phyloP scores from a whole-genome alignment of 2,797 vertebrate genomes.

The Lophura swinhoii region DNA sequence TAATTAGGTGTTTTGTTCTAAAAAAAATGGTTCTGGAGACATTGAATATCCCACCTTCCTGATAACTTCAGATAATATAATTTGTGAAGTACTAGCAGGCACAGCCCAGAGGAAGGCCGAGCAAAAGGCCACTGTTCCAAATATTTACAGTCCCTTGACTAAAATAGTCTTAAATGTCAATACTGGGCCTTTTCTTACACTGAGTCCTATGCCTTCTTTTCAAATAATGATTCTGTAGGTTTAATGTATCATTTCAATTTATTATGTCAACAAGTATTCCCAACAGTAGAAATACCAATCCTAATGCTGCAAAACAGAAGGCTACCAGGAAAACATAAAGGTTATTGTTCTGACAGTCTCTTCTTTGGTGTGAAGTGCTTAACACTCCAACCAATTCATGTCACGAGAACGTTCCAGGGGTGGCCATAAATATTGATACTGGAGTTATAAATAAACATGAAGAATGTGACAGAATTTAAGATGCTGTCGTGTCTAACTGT shows the following conservation, averaged over 20 bases:
- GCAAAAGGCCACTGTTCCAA: neutral
- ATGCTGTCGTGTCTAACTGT: neutral
- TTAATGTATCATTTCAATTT: neutral
- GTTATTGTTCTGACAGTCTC: constrained; percentile 7
- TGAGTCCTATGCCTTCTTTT: neutral
- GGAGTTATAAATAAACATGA: constrained; percentile 53
- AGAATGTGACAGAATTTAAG: constrained; percentile 52
- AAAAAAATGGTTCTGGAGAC: neutral
- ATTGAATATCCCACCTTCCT: neutral
- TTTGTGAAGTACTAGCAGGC: neutral
- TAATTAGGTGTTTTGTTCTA: neutral
- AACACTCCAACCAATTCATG: neutral
- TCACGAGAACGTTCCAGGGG: neutral
- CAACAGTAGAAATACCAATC: neutral
- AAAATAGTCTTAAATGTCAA: neutral
- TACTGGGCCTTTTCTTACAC: neutral
- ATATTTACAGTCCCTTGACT: neutral
- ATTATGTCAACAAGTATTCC: neutral
- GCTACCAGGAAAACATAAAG: constrained; percentile 10
- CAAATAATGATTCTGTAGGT: neutral
- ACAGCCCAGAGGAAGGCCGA: neutral
- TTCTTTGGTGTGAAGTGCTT: neutral
- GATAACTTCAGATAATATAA: neutral
- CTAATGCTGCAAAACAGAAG: neutral
- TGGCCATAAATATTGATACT: constrained; percentile 42